phyloP scores from a whole-genome alignment of 1,140 invertebrate species.

The Philaenus spumarius region DNA sequence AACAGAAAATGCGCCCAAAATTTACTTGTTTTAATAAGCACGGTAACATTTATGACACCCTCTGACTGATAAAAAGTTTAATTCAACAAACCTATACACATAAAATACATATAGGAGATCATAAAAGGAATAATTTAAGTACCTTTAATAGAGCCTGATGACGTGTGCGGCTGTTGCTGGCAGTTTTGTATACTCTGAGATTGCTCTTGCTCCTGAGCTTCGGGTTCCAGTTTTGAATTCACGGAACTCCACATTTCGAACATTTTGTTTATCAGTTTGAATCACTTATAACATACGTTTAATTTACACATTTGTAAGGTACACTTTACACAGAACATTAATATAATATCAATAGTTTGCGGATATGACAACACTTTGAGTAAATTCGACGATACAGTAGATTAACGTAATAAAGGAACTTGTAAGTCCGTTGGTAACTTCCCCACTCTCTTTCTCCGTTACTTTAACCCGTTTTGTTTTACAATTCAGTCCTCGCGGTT shows the following conservation, averaged over 20 bases:
- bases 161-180: constrained; percentile 27
- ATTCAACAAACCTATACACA: too few relatives aligned
- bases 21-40: too few relatives aligned
- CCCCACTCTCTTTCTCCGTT: too few relatives aligned
- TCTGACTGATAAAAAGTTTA: too few relatives aligned
- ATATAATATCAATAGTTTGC: not conserved
- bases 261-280: constrained; percentile 14
- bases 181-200: constrained; percentile 3
- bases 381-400: not conserved
- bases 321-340: not conserved
- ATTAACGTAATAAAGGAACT: not conserved
- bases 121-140: too few relatives aligned
- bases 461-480: too few relatives aligned
- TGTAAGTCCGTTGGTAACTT: too few relatives aligned
- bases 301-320: not conserved
- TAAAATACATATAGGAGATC: too few relatives aligned
- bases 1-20: too few relatives aligned
- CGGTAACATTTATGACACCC: too few relatives aligned
- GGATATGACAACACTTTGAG: not conserved
- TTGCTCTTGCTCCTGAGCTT: constrained; percentile 11
- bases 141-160: constrained; percentile 29
- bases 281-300: too few relatives aligned
- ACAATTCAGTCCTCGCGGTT: too few relatives aligned
- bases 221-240: constrained; percentile 23
- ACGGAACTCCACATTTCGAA: constrained; percentile 30